These are phyloP conservation scores for Panagrolaimus sp. DNA, from an alignment of 1,140 invertebrate genomes.

Conservation along the genomic window DNA sequence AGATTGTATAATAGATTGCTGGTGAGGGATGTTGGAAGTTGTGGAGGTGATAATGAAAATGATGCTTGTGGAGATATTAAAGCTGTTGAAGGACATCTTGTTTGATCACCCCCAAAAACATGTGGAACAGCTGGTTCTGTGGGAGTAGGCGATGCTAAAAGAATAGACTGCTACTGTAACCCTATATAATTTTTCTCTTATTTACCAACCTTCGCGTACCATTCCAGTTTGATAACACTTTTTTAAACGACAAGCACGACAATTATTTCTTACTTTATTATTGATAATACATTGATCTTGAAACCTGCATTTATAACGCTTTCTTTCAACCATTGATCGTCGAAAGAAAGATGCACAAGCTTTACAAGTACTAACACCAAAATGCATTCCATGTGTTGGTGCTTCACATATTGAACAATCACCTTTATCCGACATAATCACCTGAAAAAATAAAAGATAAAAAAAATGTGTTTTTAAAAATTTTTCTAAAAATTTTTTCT, in stretches of 20 bases:
- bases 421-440: slow-evolving; percentile 7
- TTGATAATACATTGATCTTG: slow-evolving; percentile 14
- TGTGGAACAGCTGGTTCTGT: background rate
- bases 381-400: slow-evolving; percentile 10
- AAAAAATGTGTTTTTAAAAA: background rate
- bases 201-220: slow-evolving; percentile 9
- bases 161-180: background rate
- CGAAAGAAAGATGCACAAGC: slow-evolving; percentile 19
- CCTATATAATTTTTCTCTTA: background rate
- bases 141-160: background rate
- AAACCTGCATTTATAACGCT: slow-evolving; percentile 17
- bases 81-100: background rate
- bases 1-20: slow-evolving; percentile 1
- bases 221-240: slow-evolving; percentile 17
- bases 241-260: slow-evolving; percentile 15
- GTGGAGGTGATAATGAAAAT: background rate
- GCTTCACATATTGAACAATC: slow-evolving; percentile 6
- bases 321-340: slow-evolving; percentile 22
- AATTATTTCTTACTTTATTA: slow-evolving; percentile 14
- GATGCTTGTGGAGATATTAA: background rate
- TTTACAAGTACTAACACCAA: slow-evolving; percentile 6
- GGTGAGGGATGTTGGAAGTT: background rate
- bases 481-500: too few species aligned
- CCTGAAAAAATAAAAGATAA: slow-evolving; percentile 2
- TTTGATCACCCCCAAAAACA: background rate